phyloP scores from a whole-genome alignment of 2,797 vertebrate genomes.

The Diceros bicornis region DNA sequence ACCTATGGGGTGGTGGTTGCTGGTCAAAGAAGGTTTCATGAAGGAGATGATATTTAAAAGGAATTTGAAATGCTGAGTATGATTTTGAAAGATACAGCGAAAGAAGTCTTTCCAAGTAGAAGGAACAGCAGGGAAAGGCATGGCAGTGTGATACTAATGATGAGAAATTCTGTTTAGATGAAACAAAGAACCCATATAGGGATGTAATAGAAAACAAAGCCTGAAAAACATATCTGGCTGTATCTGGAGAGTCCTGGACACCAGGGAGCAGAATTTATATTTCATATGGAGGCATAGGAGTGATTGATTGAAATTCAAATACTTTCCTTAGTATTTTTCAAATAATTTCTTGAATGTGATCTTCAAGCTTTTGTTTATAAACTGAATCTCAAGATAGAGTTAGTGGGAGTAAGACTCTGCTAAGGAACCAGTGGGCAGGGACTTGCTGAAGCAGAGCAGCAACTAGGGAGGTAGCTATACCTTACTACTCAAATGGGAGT shows the following conservation, averaged over 20 bases:
- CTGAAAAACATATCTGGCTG: neutral
- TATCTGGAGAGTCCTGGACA: neutral
- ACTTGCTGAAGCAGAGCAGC: neutral
- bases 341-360: neutral
- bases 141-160: neutral
- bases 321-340: neutral
- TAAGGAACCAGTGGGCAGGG: neutral
- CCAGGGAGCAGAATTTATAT: neutral
- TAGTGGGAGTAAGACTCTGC: neutral
- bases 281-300: neutral
- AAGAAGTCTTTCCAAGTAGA: neutral
- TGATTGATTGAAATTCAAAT: neutral
- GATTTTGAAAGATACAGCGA: neutral
- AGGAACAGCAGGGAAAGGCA: neutral
- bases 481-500: neutral
- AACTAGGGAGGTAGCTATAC: too few relatives aligned
- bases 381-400: neutral
- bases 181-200: neutral
- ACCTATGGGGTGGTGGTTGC: neutral
- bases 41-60: neutral
- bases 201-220: neutral
- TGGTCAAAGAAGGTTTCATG: neutral
- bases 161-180: conserved; percentile 20
- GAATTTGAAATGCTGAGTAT: neutral
- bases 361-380: conserved; percentile 50